Evolutionary conservation across 2,797 vertebrate genomes (phyloP).

Genomic region (Tenualosa ilisha): DNA sequence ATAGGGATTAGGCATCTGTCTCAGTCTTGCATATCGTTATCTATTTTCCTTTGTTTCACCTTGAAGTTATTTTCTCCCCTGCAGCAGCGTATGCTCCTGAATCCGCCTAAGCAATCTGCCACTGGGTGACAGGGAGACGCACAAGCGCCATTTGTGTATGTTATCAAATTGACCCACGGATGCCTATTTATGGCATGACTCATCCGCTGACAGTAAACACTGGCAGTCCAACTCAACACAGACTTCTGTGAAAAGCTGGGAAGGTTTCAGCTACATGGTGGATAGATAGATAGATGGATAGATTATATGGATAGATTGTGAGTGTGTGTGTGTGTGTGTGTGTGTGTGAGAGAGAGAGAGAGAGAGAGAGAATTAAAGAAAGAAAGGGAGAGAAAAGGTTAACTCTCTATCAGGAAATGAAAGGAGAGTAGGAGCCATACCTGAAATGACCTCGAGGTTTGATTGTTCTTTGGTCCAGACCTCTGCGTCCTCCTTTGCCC

Average conservation of each 20-base stretch:
- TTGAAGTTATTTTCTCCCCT: conserved; percentile 57
- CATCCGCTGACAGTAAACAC: conserved; percentile 67
- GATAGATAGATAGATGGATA: neutral
- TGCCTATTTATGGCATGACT: conserved; percentile 67
- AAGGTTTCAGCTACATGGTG: conserved; percentile 63
- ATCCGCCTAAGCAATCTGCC: conserved; percentile 13
- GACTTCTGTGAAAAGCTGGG: conserved; percentile 64
- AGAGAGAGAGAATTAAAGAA: neutral
- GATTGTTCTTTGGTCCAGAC: conserved; percentile 79
- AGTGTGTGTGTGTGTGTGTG: too few species aligned
- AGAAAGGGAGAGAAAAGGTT: conserved; percentile 23
- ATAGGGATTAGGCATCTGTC: conserved; percentile 60
- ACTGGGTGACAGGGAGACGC: conserved; percentile 27
- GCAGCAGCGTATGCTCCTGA: conserved; percentile 10
- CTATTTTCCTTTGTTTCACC: conserved; percentile 69
- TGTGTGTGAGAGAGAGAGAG: conserved; percentile 24
- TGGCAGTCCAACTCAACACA: conserved; percentile 63
- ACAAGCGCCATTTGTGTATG: conserved; percentile 1
- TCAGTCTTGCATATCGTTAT: conserved; percentile 66
- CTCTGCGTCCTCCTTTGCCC: conserved; percentile 70
- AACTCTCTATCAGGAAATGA: neutral
- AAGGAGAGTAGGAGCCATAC: conserved; percentile 63
- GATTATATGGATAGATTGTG: conserved; percentile 35
- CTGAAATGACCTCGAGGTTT: conserved; percentile 79
- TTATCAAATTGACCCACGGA: conserved; percentile 14